Evolutionary conservation across 2,797 vertebrate species (phyloP), one percentile per base, ranked within the genome.

Genomic region (Erpetoichthys calabaricus): DNA sequence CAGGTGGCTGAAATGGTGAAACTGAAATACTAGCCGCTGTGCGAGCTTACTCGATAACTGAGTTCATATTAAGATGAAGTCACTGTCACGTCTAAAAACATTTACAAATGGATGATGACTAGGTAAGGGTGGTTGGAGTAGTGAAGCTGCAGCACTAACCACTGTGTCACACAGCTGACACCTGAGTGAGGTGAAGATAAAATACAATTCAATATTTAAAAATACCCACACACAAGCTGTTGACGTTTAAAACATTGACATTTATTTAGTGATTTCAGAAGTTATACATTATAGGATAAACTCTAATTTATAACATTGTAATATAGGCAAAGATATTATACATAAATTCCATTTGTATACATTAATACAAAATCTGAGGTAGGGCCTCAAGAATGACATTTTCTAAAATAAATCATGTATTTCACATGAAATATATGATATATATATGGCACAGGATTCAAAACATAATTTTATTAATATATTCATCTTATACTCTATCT

Each of bases 291-390:
- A 83, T 84, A 70, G 87, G 85, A 87, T 91, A 88, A 75, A 80
- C 75, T 94, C 86, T 89, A 87, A 84, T 91, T 88, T 85, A 85
- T 92, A 73, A 82, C 79, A 89, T 91, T 78, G 81, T 89, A 86
- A 90, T 89, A 90, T 91, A 89, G 82, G 91, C 83, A 96, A 96
- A 91, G 90, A 90, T 95, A 95, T 85, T 90, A 89, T 94, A 92
- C 88, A 92, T 90, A 88, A 91, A 90, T 94, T 88, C 89, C 87
- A 90, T 97, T 95, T 97, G 76, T 94, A 91, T 89, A 92, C 86
- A 90, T 94, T 89, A 89, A 96, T 98, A 98, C 86, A 98, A 97
- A 97, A 97, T 91, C 75, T 94, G 95, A 98, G 95, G 94, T 97
- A 98, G 93, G 82, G 91, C 93, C 94, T 97, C 95, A 97, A 92